These are phyloP conservation scores for Melangyna quadrimaculata DNA, from an alignment of 2,888 invertebrate genomes.

Conservation along the genomic window DNA sequence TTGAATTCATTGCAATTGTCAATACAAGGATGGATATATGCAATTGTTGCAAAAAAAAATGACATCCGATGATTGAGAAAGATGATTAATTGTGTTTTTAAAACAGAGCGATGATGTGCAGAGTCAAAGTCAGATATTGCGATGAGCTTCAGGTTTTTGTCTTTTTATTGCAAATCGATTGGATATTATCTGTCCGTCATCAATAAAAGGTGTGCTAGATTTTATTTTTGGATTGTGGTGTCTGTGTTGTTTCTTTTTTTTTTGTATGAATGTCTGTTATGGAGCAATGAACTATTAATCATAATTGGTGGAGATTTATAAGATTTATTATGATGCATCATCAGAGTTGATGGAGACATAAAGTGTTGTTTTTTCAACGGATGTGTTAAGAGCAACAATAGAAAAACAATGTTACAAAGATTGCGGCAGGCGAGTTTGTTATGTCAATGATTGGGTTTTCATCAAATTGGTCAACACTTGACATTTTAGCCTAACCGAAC, in stretches of 20 bases:
- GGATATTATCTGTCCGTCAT: slow-evolving; percentile 6
- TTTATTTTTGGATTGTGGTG: slow-evolving; percentile 26
- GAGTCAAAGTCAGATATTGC: not conserved
- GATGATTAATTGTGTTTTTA: slow-evolving; percentile 48
- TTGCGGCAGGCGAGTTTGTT: not conserved
- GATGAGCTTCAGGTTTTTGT: slow-evolving; percentile 2
- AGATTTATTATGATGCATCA: not conserved
- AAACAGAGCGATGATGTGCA: slow-evolving; percentile 1
- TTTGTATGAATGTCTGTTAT: not conserved
- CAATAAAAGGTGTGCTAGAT: slow-evolving; percentile 7
- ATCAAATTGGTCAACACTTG: no score
- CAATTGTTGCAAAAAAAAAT: slow-evolving; percentile 1
- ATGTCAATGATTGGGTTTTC: no score
- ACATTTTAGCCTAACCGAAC: no score
- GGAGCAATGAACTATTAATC: slow-evolving; percentile 25
- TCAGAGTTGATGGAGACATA: not conserved
- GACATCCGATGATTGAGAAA: slow-evolving; percentile 39
- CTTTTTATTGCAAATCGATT: slow-evolving; percentile 33
- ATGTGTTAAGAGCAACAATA: not conserved
- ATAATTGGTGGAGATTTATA: slow-evolving; percentile 1
- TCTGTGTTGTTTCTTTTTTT: not conserved
- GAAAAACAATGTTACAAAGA: not conserved
- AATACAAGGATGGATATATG: slow-evolving; percentile 31
- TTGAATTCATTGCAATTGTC: slow-evolving; percentile 45
- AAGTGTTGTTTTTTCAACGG: not conserved